Conservation (phyloP, 2,888 invertebrate species). For the Eupsilia transversa region DNA sequence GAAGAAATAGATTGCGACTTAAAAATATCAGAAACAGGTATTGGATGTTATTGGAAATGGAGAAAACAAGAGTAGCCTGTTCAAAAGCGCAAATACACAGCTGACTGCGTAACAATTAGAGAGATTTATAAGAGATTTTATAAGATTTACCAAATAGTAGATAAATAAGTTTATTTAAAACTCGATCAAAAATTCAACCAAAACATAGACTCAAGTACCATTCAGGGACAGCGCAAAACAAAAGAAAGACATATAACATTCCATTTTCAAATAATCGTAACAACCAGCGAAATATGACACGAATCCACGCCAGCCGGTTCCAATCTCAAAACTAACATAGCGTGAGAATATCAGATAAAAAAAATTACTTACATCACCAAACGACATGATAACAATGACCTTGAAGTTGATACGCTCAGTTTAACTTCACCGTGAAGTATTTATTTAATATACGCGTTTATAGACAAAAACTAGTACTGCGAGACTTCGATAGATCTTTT, state of each 20-base stretch:
- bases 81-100: conserved; percentile 1
- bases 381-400: conserved; percentile 71
- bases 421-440: conserved; percentile 64
- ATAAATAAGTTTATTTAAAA: conserved; percentile 7
- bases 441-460: conserved; percentile 58
- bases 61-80: not conserved
- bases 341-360: conserved; percentile 80
- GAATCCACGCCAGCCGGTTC: conserved; percentile 41
- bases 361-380: conserved; percentile 69
- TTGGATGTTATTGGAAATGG: not conserved
- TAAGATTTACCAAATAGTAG: not conserved
- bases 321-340: conserved; percentile 70
- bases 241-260: conserved; percentile 48
- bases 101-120: not conserved
- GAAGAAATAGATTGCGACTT: not conserved
- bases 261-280: conserved; percentile 53
- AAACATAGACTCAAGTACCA: conserved; percentile 40
- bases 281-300: conserved; percentile 55
- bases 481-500: not conserved
- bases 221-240: conserved; percentile 50
- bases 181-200: not conserved
- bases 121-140: no score
- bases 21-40: not conserved
- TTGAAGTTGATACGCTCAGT: conserved; percentile 64
- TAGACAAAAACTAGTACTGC: conserved; percentile 12